Evolutionary conservation across 1,140 invertebrate species (phyloP).

Genomic region (Nephotettix cincticeps): DNA sequence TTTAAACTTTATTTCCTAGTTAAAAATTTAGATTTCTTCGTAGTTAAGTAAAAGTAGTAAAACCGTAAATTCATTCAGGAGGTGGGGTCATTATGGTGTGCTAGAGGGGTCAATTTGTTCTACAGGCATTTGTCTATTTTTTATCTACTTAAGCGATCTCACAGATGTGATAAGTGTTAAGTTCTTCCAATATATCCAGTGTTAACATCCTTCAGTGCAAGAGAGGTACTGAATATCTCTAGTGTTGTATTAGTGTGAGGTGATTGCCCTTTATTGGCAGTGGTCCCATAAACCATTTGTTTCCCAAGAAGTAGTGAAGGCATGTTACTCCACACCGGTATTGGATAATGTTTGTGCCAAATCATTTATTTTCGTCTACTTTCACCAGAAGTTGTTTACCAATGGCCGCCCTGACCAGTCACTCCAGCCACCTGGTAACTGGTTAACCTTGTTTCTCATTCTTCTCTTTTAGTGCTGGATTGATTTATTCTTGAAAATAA

Average conservation of each 20-base stretch:
- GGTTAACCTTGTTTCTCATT: background rate
- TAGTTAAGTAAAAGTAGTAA: background rate
- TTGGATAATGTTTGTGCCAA: conserved; percentile 12
- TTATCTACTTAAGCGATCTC: background rate
- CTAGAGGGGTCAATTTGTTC: background rate
- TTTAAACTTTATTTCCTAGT: background rate
- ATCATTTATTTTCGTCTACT: conserved; percentile 14
- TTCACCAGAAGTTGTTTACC: conserved; percentile 4
- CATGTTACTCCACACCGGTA: conserved; percentile 12
- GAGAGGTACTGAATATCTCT: background rate
- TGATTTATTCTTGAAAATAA: background rate
- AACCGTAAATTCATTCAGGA: background rate
- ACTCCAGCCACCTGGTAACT: background rate
- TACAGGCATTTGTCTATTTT: background rate
- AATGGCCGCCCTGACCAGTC: background rate
- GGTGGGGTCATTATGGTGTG: background rate
- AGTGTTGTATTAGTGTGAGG: background rate
- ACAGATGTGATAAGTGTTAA: background rate
- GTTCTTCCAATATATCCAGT: background rate
- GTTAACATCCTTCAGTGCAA: background rate
- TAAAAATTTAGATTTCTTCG: background rate
- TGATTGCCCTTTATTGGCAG: background rate
- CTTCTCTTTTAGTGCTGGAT: background rate
- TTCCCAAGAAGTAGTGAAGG: background rate
- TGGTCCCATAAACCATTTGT: background rate